phyloP scores from a whole-genome alignment of 2,797 vertebrate genomes.

The Tangara arthus region DNA sequence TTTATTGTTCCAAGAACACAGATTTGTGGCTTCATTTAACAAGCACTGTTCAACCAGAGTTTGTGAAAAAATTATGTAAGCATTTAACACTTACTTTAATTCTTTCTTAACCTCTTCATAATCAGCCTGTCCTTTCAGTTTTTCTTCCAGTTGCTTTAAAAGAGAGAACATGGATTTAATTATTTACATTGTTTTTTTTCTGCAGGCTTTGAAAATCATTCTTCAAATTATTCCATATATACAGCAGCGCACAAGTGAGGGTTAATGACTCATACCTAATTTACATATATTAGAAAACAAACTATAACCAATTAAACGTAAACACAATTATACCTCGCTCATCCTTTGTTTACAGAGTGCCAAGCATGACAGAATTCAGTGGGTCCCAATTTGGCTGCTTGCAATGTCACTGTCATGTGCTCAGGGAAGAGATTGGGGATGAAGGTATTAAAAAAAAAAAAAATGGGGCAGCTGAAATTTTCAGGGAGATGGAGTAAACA shows the following conservation, averaged over 20 bases:
- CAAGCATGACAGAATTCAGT: conserved; percentile 1
- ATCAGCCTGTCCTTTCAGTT: conserved; percentile 92
- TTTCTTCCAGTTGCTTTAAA: conserved; percentile 94
- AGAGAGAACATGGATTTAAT: conserved; percentile 61
- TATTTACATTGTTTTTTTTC: not conserved
- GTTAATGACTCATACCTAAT: conserved; percentile 60
- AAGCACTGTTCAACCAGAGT: not conserved
- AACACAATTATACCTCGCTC: conserved; percentile 60
- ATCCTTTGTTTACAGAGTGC: conserved; percentile 49
- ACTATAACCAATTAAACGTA: conserved; percentile 50
- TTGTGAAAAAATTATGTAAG: conserved; percentile 8
- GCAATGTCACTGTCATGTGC: not conserved
- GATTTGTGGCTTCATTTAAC: conserved; percentile 18
- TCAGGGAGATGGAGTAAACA: not conserved
- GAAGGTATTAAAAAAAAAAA: not conserved
- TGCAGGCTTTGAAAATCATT: conserved; percentile 31
- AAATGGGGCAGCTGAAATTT: not conserved
- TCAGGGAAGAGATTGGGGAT: not conserved
- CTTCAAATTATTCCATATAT: conserved; percentile 24
- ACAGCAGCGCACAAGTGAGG: conserved; percentile 32
- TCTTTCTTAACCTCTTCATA: conserved; percentile 99
- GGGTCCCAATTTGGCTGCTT: not conserved
- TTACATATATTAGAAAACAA: conserved; percentile 67
- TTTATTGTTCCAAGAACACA: conserved; percentile 34
- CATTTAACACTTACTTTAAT: conserved; percentile 84